A percentile compares a stretch with the other conserved stretches of the same genome.
phyloP scores from a whole-genome alignment of 2,888 invertebrate species.

The Aplocera efformata region DNA sequence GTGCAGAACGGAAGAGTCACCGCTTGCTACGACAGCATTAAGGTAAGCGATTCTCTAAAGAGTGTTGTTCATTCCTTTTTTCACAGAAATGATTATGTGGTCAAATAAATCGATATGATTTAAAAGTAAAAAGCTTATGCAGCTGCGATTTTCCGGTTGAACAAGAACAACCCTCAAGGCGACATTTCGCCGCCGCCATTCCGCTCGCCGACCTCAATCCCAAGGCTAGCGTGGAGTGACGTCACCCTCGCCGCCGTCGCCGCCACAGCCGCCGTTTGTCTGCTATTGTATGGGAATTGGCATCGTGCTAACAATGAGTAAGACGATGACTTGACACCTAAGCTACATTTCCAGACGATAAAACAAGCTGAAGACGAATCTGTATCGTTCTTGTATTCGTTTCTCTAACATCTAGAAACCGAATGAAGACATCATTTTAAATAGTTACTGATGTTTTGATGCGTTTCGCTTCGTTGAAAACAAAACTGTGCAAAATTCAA shows the following conservation, averaged over 20 bases:
- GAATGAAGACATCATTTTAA: too few species aligned
- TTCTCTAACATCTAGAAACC: conserved; percentile 8
- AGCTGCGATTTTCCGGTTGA: conserved; percentile 48
- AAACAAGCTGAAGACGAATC: not conserved
- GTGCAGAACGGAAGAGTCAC: conserved; percentile 99
- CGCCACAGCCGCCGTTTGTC: conserved; percentile 38
- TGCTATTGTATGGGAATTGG: conserved; percentile 69
- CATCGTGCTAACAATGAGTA: conserved; percentile 62
- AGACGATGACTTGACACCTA: conserved; percentile 56
- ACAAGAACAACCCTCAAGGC: conserved; percentile 58
- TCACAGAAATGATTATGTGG: too few species aligned
- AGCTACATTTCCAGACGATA: conserved; percentile 1
- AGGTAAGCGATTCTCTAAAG: conserved; percentile 86
- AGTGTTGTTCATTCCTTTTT: too few species aligned
- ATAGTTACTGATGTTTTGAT: too few species aligned
- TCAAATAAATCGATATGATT: conserved; percentile 18
- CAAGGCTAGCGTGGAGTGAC: conserved; percentile 72
- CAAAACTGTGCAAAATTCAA: conserved; percentile 34
- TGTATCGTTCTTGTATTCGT: not conserved
- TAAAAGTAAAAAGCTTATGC: conserved; percentile 35
- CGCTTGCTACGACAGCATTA: conserved; percentile 99
- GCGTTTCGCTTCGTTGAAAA: not conserved
- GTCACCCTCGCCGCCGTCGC: conserved; percentile 53
- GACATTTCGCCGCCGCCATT: conserved; percentile 68
- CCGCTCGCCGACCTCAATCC: conserved; percentile 71